Base-by-base conservation (phyloP, 2,888 invertebrate species). In the Gordius sp. region DNA sequence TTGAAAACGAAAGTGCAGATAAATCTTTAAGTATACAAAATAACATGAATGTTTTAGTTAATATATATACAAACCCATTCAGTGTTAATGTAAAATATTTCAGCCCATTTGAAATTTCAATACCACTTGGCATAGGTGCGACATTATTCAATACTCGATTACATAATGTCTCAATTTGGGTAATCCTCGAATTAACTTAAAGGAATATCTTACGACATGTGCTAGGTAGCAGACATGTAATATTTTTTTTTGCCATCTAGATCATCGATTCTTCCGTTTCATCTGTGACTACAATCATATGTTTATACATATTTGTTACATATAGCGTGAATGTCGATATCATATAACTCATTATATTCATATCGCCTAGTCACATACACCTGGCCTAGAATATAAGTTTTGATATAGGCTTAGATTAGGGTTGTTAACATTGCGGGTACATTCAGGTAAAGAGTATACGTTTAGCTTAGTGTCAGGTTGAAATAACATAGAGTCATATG, bases 1-100 rank as follows among this genome's bases (percentile, higher is more conserved):
- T 47, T 47, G 8, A 13, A 47, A 47, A 4, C 4, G 4, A 4
- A 13, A 47, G 4, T 18, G 8, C 20, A 18, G 47, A 18, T 4
- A 47, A 13, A 47, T 47, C 47, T 47, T 47, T 47, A n/a, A 47
- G 23, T 4, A 47, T 47, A 47, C 47, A 18, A 20, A 47, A 47
- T 8, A 47, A 47, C 4, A 13, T 18, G 4, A 23, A 4, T 18
- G 4, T n/a, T 47, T 47, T 18, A 33, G n/a, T 13, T 13, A 33
- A 13, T 8, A 13, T 33, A 33, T 33, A 33, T 47, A 20, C n/a
- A 47, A 47, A 47, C 47, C 47, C 20, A 23, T 47, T 47, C 23
- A 47, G 20, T n/a, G 47, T 47, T 20, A 47, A 47, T 47, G 20
- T 47, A 47, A 47, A 47, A 47, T 47, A 47, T 20, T 47, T 47